Evolutionary conservation across 2,113 vertebrate species (phyloP), one percentile per base, ranked within the genome.

Genomic region (Acrocephalus kingi): DNA sequence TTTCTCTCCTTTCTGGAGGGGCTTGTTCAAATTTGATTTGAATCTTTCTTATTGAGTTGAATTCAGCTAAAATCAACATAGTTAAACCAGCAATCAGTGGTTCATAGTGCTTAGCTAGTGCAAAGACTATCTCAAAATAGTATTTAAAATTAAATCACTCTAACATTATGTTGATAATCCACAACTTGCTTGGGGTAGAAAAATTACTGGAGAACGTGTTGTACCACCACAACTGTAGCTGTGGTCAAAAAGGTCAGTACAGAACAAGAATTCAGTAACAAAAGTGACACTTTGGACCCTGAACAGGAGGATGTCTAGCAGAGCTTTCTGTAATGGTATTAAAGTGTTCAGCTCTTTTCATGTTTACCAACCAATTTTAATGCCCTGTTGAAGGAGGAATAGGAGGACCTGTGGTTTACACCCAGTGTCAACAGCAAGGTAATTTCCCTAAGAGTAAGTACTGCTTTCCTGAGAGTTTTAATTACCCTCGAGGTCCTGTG

Each of bases 191-290:
- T 75, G 56, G 73, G 41, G 54, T 75, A 68, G 69, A 93, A 90
- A 80, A 72, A 46, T 46, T 66, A 66, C 77, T 78, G 43, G 80
- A 58, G 86, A 89, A 96, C 25, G 37, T 89, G 58, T 84, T 64
- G 69, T 88, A 68, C 80, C 73, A 90, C 83, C 76, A 93, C 76
- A 84, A 49, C 61, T 51, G 43, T 72, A 71, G 59, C 73, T 87
- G 23, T 81, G 72, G 92, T 87, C 45, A 93, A 55, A 94, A 97
- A 90, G 88, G 80, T 93, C 86, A 93, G 81, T 72, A 93, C 54
- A 89, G 51, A 96, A 87, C 37, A 97, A 95, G 80, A 95, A 90
- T 81, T 95, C 92, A 92, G 86, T 84, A 95, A 96, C 92, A 95
- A 84, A 74, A 72, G 45, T 95, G 68, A 78, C 64, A 92, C 93